These are phyloP conservation scores for Pristionchus japonicus DNA, from an alignment of 2,888 invertebrate genomes.

Conservation along the genomic window DNA sequence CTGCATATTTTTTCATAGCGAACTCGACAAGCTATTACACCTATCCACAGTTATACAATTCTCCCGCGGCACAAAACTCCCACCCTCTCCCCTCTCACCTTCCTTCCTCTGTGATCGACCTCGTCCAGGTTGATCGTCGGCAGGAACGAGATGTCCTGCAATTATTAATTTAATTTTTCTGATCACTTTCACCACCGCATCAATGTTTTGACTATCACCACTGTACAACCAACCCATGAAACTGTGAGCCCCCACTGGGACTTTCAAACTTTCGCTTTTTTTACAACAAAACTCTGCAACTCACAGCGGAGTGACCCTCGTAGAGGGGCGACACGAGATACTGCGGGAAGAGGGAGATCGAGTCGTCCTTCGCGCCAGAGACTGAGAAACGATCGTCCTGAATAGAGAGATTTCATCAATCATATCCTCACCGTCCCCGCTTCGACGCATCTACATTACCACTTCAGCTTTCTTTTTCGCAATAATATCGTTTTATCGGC, in stretches of 20 bases:
- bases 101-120: slow-evolving; percentile 67
- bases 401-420: not conserved
- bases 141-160: slow-evolving; percentile 64
- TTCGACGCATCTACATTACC: not conserved
- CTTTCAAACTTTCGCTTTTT: too few species aligned
- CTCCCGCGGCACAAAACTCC: too few species aligned
- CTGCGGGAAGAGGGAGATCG: slow-evolving; percentile 52
- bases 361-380: slow-evolving; percentile 43
- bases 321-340: slow-evolving; percentile 64
- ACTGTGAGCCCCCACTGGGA: too few species aligned
- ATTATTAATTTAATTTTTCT: not conserved
- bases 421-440: not conserved
- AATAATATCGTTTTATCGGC: not conserved
- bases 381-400: slow-evolving; percentile 18
- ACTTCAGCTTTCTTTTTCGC: not conserved
- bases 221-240: too few species aligned
- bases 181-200: not conserved
- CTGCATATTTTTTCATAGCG: too few species aligned
- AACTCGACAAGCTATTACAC: too few species aligned
- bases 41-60: not conserved
- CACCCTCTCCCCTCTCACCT: slow-evolving; percentile 45
- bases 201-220: not conserved
- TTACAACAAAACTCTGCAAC: too few species aligned
- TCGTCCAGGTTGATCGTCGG: slow-evolving; percentile 58
- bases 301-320: slow-evolving; percentile 55